These are phyloP conservation scores for Ivindomyrus marchei DNA, from an alignment of 2,113 vertebrate species.

Conservation along the genomic window DNA sequence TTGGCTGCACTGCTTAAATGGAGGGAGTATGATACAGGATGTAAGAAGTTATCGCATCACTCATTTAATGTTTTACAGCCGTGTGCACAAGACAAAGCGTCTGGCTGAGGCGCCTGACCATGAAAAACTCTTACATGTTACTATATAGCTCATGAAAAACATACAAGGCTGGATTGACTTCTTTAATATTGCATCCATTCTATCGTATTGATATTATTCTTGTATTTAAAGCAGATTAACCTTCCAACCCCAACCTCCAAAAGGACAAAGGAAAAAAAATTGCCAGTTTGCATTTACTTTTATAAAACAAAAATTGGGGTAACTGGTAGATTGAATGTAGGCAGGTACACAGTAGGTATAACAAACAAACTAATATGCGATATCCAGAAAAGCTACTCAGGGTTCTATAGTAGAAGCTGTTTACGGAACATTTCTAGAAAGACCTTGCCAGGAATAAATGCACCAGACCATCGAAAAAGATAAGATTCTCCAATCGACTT, in stretches of 20 bases:
- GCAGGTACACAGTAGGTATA: background rate
- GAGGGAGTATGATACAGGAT: background rate
- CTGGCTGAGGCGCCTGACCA: background rate
- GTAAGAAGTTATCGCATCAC: background rate
- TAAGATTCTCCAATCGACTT: background rate
- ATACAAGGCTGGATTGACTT: background rate
- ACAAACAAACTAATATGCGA: background rate
- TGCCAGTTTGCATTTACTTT: background rate
- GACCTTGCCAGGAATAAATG: conserved; percentile 12
- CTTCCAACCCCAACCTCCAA: background rate
- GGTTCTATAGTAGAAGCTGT: background rate
- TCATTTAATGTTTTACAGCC: background rate
- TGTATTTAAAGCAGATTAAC: background rate
- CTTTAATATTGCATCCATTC: background rate
- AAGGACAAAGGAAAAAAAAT: background rate
- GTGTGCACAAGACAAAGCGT: background rate
- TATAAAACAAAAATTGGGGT: background rate
- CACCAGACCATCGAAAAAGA: background rate
- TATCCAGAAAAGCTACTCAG: background rate
- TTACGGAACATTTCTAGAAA: background rate
- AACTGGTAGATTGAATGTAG: background rate
- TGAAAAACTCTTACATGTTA: background rate
- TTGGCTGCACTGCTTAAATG: background rate
- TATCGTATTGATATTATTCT: background rate
- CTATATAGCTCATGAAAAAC: background rate